Percentiles rank a stretch among this genome's conserved stretches.
Conservation (phyloP, 2,888 invertebrate species). For the Tipula lateralis region DNA sequence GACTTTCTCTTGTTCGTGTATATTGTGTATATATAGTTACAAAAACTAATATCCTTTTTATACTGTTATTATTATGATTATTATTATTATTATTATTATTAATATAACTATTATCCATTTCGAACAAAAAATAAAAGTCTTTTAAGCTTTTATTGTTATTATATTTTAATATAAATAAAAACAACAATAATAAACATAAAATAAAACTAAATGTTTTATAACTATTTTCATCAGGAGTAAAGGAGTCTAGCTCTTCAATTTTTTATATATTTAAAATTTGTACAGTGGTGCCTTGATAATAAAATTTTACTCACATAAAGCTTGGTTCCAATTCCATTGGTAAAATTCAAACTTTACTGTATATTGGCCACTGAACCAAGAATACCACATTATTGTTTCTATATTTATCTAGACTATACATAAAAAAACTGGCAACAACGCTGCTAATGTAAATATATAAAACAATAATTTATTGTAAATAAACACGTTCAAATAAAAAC, state of each 20-base stretch:
- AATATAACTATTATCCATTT: slow-evolving; percentile 5
- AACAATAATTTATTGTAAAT: background rate
- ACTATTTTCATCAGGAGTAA: background rate
- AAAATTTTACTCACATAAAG: no score
- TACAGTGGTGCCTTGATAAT: background rate
- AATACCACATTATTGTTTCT: background rate
- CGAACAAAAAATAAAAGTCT: background rate
- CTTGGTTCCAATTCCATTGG: no score
- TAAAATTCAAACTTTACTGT: background rate
- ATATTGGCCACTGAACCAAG: background rate
- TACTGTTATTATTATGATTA: slow-evolving; percentile 24
- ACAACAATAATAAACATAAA: background rate
- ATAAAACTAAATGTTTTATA: background rate
- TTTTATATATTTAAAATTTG: background rate
- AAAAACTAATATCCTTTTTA: slow-evolving; percentile 24
- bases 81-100: no score
- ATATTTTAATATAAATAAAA: background rate
- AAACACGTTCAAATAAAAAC: background rate
- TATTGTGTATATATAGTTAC: background rate
- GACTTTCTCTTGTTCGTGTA: background rate
- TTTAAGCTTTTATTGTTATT: slow-evolving; percentile 1
- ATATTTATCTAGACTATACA: background rate
- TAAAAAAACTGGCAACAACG: background rate
- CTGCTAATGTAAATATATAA: background rate
- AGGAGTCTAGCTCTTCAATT: background rate